Base-by-base conservation (phyloP, 2,113 vertebrate species). In the Trachemys scripta region DNA sequence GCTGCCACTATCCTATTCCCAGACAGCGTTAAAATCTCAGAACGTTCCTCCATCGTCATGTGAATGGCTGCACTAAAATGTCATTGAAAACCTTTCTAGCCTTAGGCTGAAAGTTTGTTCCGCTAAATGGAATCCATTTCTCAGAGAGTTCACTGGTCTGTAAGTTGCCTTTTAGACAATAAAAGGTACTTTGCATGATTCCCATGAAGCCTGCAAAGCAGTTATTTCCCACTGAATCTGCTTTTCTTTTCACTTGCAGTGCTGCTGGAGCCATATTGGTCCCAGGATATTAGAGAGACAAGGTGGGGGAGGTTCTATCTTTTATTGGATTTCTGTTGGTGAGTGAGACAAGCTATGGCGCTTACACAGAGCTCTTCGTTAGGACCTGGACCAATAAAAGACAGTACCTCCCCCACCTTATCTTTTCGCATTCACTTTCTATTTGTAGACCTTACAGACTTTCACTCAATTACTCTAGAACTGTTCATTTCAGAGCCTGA, bases 391-490 rank as follows among this genome's bases (percentile, higher is more conserved):
- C 35, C 35, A 69, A 38, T 38, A 72, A 72, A 72, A 38, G 65
- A 19, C 19, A 72, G 8, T 19, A 22, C 14, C 65, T n/a, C 8
- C 19, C 17, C 8, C 62, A 69, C 35, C 16, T 69, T 10, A 69
- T 69, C 65, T 88, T 92, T 87, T 57, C 81, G 22, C 76, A 49
- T 80, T 80, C 94, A 35, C 54, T 90, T 88, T 47, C 56, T 56
- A 86, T 82, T 82, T 93, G 69, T 42, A 85, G 65, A 27, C 4
- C 81, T 89, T 62, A 81, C 53, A 24, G n/a, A 57, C 85, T 75
- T 83, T 76, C 62, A 82, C 82, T 90, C 50, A 92, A 86, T 45
- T 84, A 88, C 72, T 86, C 92, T 59, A 80, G 54, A 94, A 69
- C 80, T 92, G 35, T 72, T 88, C 31, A 11, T 0, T 79, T 95